Conservation (phyloP, 2,888 invertebrate species). For the Lathronympha strigana region DNA sequence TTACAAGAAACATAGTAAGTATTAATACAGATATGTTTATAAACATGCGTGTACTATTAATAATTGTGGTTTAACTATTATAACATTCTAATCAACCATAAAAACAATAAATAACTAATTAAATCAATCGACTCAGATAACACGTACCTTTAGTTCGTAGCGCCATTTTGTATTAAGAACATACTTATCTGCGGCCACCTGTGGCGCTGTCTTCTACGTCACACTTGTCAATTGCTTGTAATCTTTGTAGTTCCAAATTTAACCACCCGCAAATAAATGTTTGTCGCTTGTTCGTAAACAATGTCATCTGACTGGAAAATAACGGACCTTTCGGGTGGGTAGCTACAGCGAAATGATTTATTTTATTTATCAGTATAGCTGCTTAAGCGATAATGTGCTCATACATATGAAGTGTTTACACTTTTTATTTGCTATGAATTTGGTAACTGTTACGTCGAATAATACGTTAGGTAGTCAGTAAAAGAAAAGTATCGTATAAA, state of each 20-base stretch:
- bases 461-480: not conserved
- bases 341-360: slow-evolving; percentile 25
- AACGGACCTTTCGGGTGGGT: slow-evolving; percentile 24
- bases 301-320: slow-evolving; percentile 10
- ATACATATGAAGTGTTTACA: slow-evolving; percentile 17
- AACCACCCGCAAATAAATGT: slow-evolving; percentile 6
- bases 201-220: slow-evolving; percentile 8
- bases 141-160: slow-evolving; percentile 36
- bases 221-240: not conserved
- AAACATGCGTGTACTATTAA: not conserved
- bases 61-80: not conserved
- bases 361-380: slow-evolving; percentile 34
- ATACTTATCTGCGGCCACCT: not conserved
- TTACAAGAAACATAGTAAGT: not conserved
- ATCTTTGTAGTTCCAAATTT: slow-evolving; percentile 11
- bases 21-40: not conserved
- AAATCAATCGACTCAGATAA: not conserved
- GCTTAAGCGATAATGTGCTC: slow-evolving; percentile 20
- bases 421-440: slow-evolving; percentile 30
- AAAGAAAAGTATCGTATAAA: too few relatives aligned
- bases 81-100: not conserved
- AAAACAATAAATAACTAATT: slow-evolving; percentile 11
- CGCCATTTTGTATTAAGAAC: slow-evolving; percentile 37
- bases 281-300: slow-evolving; percentile 29
- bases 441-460: not conserved